phyloP scores from a whole-genome alignment of 2,113 vertebrate species.

The Scytalopus superciliaris region DNA sequence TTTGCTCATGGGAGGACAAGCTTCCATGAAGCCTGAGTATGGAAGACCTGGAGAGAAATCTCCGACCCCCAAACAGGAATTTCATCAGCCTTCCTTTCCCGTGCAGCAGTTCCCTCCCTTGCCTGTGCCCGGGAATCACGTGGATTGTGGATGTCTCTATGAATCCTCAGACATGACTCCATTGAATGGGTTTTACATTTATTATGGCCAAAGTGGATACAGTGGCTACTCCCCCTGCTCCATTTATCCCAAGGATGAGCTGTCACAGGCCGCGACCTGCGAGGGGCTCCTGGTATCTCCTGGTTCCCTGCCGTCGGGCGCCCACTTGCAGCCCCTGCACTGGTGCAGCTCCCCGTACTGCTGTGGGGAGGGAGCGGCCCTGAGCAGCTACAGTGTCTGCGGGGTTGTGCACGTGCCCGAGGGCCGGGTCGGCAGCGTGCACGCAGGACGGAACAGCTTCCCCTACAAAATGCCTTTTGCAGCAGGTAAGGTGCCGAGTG shows the following conservation, averaged over 20 bases:
- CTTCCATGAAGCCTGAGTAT: conserved; percentile 82
- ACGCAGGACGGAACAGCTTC: conserved; percentile 78
- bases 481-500: conserved; percentile 79
- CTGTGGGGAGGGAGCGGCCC: conserved; percentile 82
- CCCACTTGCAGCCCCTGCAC: conserved; percentile 82
- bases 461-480: conserved; percentile 86
- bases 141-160: conserved; percentile 74
- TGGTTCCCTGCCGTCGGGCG: conserved; percentile 79
- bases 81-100: conserved; percentile 84
- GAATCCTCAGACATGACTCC: conserved; percentile 72
- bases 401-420: conserved; percentile 81
- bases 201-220: conserved; percentile 78
- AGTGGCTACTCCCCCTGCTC: conserved; percentile 77
- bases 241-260: conserved; percentile 78
- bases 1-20: conserved; percentile 87
- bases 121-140: conserved; percentile 78
- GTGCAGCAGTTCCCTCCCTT: conserved; percentile 78
- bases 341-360: conserved; percentile 88
- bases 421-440: conserved; percentile 78
- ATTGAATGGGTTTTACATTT: conserved; percentile 73
- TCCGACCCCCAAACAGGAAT: conserved; percentile 87
- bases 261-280: conserved; percentile 73
- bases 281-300: conserved; percentile 83
- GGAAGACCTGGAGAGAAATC: conserved; percentile 82
- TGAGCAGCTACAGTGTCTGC: conserved; percentile 82